Percentiles rank a stretch among this genome's conserved stretches.
phyloP scores from a whole-genome alignment of 1,140 invertebrate species.

The Schlechtendalia chinensis region DNA sequence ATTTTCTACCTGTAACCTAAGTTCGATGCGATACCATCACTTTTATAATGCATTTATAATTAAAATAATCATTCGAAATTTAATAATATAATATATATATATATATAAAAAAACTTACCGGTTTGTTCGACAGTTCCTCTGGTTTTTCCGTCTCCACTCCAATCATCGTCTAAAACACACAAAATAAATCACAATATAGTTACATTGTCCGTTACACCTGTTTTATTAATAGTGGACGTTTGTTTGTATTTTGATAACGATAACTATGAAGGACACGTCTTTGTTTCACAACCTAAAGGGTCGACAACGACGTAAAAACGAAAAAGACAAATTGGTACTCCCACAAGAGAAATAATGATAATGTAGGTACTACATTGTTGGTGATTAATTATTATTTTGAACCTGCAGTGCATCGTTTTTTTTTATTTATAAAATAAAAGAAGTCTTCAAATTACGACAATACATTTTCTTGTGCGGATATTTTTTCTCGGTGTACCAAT shows the following conservation, averaged over 20 bases:
- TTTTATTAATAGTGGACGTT: neutral
- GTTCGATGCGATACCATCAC: too few species aligned
- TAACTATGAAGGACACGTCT: neutral
- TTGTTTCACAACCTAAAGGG: too few species aligned
- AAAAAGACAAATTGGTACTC: neutral
- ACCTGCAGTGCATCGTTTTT: neutral
- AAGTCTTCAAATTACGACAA: too few species aligned
- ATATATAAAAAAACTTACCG: conserved; percentile 55
- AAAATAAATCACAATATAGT: conserved; percentile 25
- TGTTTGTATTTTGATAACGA: neutral
- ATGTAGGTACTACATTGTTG: neutral
- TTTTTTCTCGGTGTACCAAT: too few species aligned
- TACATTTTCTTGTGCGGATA: too few species aligned
- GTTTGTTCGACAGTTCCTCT: conserved; percentile 57
- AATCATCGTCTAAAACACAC: conserved; percentile 59
- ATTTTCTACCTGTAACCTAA: too few species aligned
- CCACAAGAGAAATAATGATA: neutral
- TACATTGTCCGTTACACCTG: neutral
- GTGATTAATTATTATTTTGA: conserved; percentile 13
- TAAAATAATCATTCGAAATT: too few species aligned
- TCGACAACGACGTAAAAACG: neutral
- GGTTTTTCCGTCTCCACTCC: conserved; percentile 59
- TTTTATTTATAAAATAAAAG: too few species aligned
- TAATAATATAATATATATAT: too few species aligned
- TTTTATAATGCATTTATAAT: too few species aligned